phyloP scores from a whole-genome alignment of 2,888 invertebrate species.

The Aphidius colemani region DNA sequence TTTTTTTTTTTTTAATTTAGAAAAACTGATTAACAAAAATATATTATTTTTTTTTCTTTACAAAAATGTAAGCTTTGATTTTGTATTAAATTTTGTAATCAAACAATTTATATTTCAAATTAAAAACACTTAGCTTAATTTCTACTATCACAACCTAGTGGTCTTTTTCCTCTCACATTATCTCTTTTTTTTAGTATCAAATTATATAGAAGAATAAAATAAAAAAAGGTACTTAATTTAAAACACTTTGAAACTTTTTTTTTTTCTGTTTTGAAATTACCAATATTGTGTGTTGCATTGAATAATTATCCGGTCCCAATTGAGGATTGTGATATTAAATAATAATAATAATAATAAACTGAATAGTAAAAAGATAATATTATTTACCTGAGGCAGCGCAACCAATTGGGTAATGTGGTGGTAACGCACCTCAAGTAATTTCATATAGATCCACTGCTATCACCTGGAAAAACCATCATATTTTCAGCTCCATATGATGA shows the following conservation, averaged over 20 bases:
- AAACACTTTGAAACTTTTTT: no score
- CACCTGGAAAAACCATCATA: slow-evolving; percentile 78
- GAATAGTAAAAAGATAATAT: neutral
- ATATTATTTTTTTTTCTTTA: no score
- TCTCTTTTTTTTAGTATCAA: no score
- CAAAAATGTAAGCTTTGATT: neutral
- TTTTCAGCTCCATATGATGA: slow-evolving; percentile 74
- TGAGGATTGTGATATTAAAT: neutral
- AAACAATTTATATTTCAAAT: neutral
- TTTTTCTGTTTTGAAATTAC: no score
- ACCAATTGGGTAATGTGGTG: slow-evolving; percentile 49
- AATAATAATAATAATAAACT: neutral
- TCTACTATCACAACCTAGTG: slow-evolving; percentile 25
- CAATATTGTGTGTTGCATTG: no score
- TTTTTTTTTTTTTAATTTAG: no score
- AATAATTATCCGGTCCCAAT: no score
- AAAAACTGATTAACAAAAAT: no score
- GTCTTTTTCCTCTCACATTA: neutral
- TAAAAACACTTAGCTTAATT: slow-evolving; percentile 9
- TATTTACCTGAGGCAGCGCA: slow-evolving; percentile 53
- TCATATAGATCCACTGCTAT: slow-evolving; percentile 73
- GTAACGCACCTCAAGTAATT: slow-evolving; percentile 52
- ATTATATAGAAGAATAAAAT: neutral
- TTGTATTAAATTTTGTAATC: neutral
- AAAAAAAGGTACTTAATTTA: neutral